A percentile compares a stretch with the other conserved stretches of the same genome.
These are phyloP conservation scores for Mormoops blainvillei DNA, from an alignment of 2,113 vertebrate genomes.

Conservation along the genomic window DNA sequence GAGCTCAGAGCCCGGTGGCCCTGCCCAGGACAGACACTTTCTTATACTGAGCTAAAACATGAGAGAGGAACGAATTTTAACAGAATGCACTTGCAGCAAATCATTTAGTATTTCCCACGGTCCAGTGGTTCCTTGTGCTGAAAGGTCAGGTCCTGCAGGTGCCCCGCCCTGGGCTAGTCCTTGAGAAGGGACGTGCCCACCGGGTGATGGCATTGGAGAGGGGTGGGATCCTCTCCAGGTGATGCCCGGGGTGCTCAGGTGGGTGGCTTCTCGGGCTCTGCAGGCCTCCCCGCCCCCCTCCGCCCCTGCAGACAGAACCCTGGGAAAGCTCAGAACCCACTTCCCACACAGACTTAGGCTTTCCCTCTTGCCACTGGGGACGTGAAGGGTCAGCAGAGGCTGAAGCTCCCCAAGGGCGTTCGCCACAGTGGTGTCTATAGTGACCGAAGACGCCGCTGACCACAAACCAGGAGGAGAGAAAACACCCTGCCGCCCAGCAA, in stretches of 20 bases:
- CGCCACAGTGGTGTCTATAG: too few species aligned
- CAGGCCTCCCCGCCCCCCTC: rapidly evolving
- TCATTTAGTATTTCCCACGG: neutral
- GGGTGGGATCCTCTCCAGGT: neutral
- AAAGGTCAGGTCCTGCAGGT: neutral
- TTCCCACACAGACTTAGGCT: neutral
- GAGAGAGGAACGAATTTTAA: neutral
- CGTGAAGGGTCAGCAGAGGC: neutral
- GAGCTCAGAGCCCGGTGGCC: rapidly evolving
- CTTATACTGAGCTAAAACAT: neutral
- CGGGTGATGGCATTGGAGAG: rapidly evolving
- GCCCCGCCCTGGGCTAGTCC: neutral
- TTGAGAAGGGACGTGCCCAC: rapidly evolving
- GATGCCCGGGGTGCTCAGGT: too few species aligned
- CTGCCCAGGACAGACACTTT: neutral
- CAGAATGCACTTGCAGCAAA: neutral
- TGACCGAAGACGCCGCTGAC: too few species aligned
- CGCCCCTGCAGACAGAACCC: neutral
- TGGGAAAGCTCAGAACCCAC: neutral
- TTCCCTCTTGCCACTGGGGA: neutral
- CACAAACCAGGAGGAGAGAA: too few species aligned
- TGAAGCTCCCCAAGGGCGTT: too few species aligned
- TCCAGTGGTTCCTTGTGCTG: neutral
- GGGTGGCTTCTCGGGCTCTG: neutral
- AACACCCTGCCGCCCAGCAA: too few species aligned